Evolutionary conservation across 1,140 invertebrate genomes (phyloP), one percentile per base, ranked within the genome.

Genomic region (Diachasma alloeum): DNA sequence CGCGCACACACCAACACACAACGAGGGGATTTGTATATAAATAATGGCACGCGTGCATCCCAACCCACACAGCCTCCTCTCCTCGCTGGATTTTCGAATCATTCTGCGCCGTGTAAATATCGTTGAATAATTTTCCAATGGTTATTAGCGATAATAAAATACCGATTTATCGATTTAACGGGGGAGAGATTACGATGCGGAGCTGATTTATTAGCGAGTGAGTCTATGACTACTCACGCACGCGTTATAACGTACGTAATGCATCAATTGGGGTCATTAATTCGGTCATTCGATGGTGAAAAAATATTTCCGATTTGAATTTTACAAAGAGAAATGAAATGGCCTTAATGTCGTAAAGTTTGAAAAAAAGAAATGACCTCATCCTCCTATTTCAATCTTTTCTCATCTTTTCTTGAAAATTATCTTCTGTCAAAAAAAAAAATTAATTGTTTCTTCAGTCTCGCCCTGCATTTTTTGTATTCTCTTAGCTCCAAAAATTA

Each of bases 91-190:
- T 19, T 63, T 31, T 26, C 59, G 24, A 26, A 63, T 63, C 59
- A 63, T 63, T 63, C 22, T 19, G 4, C 8, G 19, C 24, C 24
- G 59, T 63, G 24, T 63, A 63, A 63, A 63, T 63, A 63, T 26
- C 22, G 59, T 24, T 6, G 59, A 63, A 63, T 63, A 63, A 63
- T 63, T 63, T 26, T 63, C 19, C 22, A 63, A 10, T 63, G 59
- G 24, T 63, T 63, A 63, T 63, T 63, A 26, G 59, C 59, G 59
- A 63, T 63, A 63, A 63, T 63, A 15, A 63, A 63, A 63, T 56
- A 17, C 15, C 59, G 9, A 63, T 63, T 63, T 63, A 63, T 63
- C 59, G 59, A 31, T 63, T 26, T 26, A 63, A 26, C 24, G 59
- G 9, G 1, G 59, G 24, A 24, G 22, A 31, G 10, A 11, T 63